Conservation (phyloP, 2,888 invertebrate genomes). For the Nomada ferruginata region DNA sequence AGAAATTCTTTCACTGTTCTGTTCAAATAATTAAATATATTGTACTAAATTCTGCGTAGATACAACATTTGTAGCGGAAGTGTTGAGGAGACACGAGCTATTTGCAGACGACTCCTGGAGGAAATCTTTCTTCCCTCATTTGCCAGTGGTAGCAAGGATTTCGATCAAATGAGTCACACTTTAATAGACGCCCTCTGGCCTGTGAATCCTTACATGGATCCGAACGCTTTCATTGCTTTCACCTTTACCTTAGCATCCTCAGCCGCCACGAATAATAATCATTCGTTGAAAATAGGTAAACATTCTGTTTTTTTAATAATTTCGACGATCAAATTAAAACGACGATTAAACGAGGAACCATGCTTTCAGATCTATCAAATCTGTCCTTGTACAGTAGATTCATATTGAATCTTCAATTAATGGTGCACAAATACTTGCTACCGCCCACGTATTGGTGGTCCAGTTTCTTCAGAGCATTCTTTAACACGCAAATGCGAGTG, state of each 20-base stretch:
- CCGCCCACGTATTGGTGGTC: conserved; percentile 79
- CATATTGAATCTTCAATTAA: conserved; percentile 79
- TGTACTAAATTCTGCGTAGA: conserved; percentile 83
- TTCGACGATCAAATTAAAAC: background rate
- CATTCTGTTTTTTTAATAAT: background rate
- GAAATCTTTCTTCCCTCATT: conserved; percentile 88
- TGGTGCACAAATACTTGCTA: conserved; percentile 81
- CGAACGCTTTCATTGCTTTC: conserved; percentile 86
- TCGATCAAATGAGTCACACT: conserved; percentile 87
- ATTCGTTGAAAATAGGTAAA: conserved; percentile 77
- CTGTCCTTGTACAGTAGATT: conserved; percentile 79
- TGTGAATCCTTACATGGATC: conserved; percentile 87
- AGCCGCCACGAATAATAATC: conserved; percentile 79
- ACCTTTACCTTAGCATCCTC: conserved; percentile 85
- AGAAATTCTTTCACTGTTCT: background rate
- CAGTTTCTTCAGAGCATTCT: conserved; percentile 86
- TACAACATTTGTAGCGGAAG: conserved; percentile 89
- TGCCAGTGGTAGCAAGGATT: conserved; percentile 87
- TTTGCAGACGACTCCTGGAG: conserved; percentile 86
- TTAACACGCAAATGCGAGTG: conserved; percentile 87
- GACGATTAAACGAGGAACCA: background rate
- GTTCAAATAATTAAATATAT: background rate
- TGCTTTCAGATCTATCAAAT: conserved; percentile 72
- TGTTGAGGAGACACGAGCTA: conserved; percentile 87
- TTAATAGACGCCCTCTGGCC: conserved; percentile 90